These are phyloP conservation scores for Brenthis hecate DNA, from an alignment of 2,888 invertebrate species.

Conservation along the genomic window DNA sequence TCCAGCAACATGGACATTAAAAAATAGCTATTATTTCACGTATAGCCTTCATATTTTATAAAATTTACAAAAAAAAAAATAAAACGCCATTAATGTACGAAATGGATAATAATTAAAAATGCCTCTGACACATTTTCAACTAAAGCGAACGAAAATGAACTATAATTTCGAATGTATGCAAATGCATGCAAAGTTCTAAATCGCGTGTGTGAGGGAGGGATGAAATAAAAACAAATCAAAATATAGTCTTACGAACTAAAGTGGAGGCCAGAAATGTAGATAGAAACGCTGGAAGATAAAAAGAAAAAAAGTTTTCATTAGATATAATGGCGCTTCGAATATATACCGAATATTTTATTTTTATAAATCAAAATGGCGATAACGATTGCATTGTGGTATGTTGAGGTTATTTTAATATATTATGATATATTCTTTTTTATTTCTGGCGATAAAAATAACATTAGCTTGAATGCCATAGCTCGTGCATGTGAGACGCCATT, in stretches of 20 bases:
- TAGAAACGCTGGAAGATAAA: slow-evolving; percentile 79
- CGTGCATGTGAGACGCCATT: slow-evolving; percentile 38
- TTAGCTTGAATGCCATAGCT: slow-evolving; percentile 29
- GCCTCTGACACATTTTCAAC: neutral
- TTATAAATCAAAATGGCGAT: slow-evolving; percentile 3
- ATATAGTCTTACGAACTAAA: slow-evolving; percentile 80
- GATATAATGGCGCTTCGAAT: slow-evolving; percentile 28
- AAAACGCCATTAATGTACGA: neutral
- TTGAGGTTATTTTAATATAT: neutral
- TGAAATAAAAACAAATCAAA: slow-evolving; percentile 51
- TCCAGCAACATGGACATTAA: no score
- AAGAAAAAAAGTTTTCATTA: slow-evolving; percentile 50
- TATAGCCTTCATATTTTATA: no score
- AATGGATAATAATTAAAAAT: neutral
- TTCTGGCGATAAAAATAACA: slow-evolving; percentile 5
- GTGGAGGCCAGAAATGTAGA: slow-evolving; percentile 80
- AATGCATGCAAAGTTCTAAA: slow-evolving; percentile 21
- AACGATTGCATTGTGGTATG: slow-evolving; percentile 7
- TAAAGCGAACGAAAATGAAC: neutral
- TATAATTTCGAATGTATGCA: slow-evolving; percentile 6
- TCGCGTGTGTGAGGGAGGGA: slow-evolving; percentile 43
- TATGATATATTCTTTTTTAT: neutral
- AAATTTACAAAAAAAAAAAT: neutral
- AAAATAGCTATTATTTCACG: no score
- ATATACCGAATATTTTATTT: neutral